These are phyloP conservation scores for Ophraella communa DNA, from an alignment of 2,888 invertebrate species.

Conservation along the genomic window DNA sequence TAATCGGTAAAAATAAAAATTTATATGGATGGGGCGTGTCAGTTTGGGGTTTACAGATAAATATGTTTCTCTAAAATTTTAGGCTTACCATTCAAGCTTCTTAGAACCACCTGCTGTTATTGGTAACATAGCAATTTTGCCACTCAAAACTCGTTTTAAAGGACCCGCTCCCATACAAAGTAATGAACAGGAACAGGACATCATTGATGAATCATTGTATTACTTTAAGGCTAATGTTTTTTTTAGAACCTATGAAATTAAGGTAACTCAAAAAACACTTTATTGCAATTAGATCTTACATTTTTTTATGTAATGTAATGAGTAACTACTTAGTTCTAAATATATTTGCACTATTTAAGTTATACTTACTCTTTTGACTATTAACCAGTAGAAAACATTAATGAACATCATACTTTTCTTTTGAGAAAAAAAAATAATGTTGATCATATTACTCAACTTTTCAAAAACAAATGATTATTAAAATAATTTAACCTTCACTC, in stretches of 20 bases:
- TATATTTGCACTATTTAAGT: too few relatives aligned
- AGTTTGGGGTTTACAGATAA: neutral
- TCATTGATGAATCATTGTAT: constrained; percentile 96
- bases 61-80: constrained; percentile 46
- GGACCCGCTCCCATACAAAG: constrained; percentile 86
- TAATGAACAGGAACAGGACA: constrained; percentile 74
- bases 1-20: neutral
- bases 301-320: too few relatives aligned
- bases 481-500: too few relatives aligned
- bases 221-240: constrained; percentile 99
- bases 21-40: neutral
- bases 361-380: too few relatives aligned
- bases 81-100: constrained; percentile 97
- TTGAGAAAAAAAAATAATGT: too few relatives aligned
- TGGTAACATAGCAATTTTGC: constrained; percentile 93
- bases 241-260: constrained; percentile 98
- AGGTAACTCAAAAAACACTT: too few relatives aligned
- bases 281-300: too few relatives aligned
- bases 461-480: too few relatives aligned
- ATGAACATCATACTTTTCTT: too few relatives aligned
- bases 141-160: constrained; percentile 86
- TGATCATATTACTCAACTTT: too few relatives aligned
- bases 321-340: too few relatives aligned
- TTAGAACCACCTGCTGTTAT: constrained; percentile 74
- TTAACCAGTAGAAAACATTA: too few relatives aligned